Evolutionary conservation across 2,113 vertebrate genomes (phyloP).

Genomic region (Camelus bactrianus): DNA sequence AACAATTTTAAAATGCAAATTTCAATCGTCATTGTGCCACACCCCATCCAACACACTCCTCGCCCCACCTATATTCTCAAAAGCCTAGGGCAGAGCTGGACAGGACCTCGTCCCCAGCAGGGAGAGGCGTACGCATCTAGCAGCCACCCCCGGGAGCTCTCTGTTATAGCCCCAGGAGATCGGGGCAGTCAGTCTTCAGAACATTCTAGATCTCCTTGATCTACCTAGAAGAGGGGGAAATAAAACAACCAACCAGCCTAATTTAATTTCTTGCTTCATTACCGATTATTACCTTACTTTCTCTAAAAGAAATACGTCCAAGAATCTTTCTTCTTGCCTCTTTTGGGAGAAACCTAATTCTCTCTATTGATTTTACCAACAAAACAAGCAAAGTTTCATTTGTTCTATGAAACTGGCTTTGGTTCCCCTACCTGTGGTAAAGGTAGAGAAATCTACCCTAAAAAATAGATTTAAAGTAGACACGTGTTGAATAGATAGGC

Average conservation of each 20-base stretch:
- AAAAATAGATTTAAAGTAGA: no score
- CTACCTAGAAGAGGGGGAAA: background rate
- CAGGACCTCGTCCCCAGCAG: background rate
- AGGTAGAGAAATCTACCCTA: background rate
- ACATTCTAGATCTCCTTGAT: background rate
- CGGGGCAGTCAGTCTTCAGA: background rate
- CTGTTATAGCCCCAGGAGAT: background rate
- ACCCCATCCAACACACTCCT: background rate
- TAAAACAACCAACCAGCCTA: background rate
- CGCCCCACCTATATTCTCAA: background rate
- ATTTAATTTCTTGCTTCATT: conserved; percentile 40
- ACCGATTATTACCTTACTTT: background rate
- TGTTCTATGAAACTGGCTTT: background rate
- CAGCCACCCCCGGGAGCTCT: background rate
- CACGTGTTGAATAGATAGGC: background rate
- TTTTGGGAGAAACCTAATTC: background rate
- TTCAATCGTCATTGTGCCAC: background rate
- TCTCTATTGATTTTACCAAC: conserved; percentile 22
- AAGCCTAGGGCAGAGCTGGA: background rate
- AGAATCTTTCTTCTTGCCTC: background rate
- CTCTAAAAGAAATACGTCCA: background rate
- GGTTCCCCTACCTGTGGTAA: background rate
- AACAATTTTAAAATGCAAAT: background rate
- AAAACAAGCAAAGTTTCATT: conserved; percentile 5
- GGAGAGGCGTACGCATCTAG: background rate